Percentiles rank a stretch among this genome's conserved stretches.
phyloP scores from a whole-genome alignment of 2,797 vertebrate genomes.

The Menidia menidia region DNA sequence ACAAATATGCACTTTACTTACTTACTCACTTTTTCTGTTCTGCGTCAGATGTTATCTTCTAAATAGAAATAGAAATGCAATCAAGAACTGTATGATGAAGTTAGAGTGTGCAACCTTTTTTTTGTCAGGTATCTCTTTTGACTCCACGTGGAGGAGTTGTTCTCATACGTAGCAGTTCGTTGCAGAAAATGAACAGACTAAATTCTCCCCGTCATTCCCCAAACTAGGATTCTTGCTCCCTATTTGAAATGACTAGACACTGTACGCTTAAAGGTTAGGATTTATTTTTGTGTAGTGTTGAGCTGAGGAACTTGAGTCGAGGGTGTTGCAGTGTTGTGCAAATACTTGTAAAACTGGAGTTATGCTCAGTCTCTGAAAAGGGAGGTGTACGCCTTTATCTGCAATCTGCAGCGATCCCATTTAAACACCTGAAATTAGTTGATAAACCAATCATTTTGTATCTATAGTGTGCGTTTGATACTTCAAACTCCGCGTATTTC shows the following conservation, averaged over 20 bases:
- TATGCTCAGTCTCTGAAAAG: too few relatives aligned
- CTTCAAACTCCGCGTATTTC: background rate
- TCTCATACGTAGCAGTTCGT: background rate
- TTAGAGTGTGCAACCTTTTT: background rate
- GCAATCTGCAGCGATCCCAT: background rate
- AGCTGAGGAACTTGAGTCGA: too few relatives aligned
- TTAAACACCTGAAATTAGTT: background rate
- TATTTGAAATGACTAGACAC: background rate
- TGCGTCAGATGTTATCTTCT: background rate
- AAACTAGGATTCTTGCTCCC: background rate
- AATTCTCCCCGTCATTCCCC: background rate
- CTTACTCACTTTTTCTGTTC: background rate
- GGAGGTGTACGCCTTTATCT: too few relatives aligned
- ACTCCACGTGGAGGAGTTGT: background rate
- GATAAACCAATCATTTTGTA: background rate
- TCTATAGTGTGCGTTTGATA: background rate
- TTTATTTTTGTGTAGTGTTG: background rate
- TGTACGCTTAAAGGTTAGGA: background rate
- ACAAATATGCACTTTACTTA: slow-evolving; percentile 1
- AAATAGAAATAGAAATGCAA: too few relatives aligned
- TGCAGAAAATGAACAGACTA: background rate
- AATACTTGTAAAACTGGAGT: too few relatives aligned
- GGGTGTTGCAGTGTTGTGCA: too few relatives aligned
- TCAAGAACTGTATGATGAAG: background rate
- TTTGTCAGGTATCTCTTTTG: background rate